phyloP scores from a whole-genome alignment of 1,140 invertebrate species.

The Ptiloglossa arizonensis region DNA sequence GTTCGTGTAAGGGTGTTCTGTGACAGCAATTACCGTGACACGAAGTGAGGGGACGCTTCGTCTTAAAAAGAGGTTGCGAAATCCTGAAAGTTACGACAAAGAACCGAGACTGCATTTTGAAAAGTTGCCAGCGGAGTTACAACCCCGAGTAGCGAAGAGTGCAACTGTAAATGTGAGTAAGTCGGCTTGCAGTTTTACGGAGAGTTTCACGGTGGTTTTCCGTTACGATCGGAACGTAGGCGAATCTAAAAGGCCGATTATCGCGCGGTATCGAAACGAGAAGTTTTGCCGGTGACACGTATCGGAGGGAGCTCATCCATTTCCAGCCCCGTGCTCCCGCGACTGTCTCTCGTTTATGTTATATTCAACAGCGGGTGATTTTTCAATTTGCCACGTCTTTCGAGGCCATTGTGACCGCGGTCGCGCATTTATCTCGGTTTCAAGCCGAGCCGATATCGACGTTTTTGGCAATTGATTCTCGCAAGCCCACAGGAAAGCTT shows the following conservation, averaged over 20 bases:
- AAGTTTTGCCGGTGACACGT: background rate
- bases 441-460: constrained; percentile 49
- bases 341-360: constrained; percentile 1
- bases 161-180: constrained; percentile 51
- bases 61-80: constrained; percentile 28
- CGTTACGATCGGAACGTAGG: no score
- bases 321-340: background rate
- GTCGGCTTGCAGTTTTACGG: background rate
- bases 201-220: no score
- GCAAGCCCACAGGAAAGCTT: constrained; percentile 21
- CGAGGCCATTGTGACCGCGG: constrained; percentile 43
- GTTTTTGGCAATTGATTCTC: constrained; percentile 54
- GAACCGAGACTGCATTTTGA: constrained; percentile 25
- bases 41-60: constrained; percentile 49
- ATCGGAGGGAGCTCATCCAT: constrained; percentile 9
- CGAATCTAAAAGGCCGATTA: background rate
- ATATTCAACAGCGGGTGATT: constrained; percentile 35
- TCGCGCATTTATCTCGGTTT: constrained; percentile 31
- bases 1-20: constrained; percentile 51
- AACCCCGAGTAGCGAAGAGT: constrained; percentile 17
- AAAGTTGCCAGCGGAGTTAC: constrained; percentile 32
- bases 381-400: constrained; percentile 62
- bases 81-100: constrained; percentile 35
- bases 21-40: constrained; percentile 60
- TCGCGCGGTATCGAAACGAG: background rate